phyloP scores from a whole-genome alignment of 2,113 vertebrate genomes.

The Anarhynchus alexandrinus region DNA sequence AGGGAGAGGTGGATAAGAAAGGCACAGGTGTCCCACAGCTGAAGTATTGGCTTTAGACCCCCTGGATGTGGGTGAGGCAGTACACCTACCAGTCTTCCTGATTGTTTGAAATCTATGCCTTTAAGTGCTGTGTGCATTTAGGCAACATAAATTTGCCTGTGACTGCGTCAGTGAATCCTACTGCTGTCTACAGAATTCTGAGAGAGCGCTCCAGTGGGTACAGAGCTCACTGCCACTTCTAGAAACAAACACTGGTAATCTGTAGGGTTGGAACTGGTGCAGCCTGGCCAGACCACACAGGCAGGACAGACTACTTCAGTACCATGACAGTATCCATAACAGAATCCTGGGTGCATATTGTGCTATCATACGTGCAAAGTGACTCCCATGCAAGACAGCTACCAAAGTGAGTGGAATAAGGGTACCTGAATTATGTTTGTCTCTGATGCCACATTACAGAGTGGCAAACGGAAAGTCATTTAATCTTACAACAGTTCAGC shows the following conservation, averaged over 20 bases:
- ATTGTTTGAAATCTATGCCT: not conserved
- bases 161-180: not conserved
- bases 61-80: too few species aligned
- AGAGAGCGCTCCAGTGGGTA: not conserved
- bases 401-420: not conserved
- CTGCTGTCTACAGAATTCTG: not conserved
- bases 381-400: not conserved
- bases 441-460: not conserved
- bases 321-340: not conserved
- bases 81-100: not conserved
- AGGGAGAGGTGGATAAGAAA: not conserved
- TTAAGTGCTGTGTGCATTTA: not conserved
- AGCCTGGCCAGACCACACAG: not conserved
- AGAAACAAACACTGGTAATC: not conserved
- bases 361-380: not conserved
- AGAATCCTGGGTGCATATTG: not conserved
- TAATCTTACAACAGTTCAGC: not conserved
- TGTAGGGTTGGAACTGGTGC: not conserved
- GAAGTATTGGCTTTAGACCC: not conserved
- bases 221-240: not conserved
- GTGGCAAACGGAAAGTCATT: not conserved
- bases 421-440: not conserved
- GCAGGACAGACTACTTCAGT: not conserved
- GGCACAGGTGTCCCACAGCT: not conserved
- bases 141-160: not conserved